These are phyloP conservation scores for Pelobates fuscus DNA, from an alignment of 2,113 vertebrate genomes.

Conservation along the genomic window DNA sequence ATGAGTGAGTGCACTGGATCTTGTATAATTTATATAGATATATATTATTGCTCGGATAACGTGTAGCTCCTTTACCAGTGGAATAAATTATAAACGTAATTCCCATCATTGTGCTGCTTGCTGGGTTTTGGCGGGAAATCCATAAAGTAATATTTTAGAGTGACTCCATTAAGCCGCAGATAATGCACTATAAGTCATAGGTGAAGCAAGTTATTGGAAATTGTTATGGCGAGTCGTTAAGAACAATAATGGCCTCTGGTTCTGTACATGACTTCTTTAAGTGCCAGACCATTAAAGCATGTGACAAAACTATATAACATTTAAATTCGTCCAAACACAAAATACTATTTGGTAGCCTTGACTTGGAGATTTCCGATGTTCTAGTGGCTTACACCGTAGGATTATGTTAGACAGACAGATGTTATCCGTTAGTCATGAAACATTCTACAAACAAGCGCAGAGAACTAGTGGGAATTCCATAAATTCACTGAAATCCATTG, in stretches of 20 bases:
- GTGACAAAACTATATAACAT: slow-evolving; percentile 7
- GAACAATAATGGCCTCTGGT: slow-evolving; percentile 16
- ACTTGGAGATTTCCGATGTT: no score
- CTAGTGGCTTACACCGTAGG: no score
- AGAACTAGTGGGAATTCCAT: no score
- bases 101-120: background rate
- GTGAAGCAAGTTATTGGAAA: slow-evolving; percentile 23
- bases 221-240: slow-evolving; percentile 24
- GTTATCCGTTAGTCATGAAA: no score
- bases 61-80: background rate
- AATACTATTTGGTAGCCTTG: no score
- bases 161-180: slow-evolving; percentile 23
- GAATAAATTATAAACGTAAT: background rate
- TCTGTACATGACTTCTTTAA: slow-evolving; percentile 24
- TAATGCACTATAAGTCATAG: slow-evolving; percentile 26
- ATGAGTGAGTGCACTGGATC: no score
- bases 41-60: no score
- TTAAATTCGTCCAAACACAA: no score
- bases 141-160: slow-evolving; percentile 43
- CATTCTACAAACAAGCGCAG: no score
- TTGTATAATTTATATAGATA: no score
- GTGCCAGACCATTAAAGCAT: slow-evolving; percentile 21
- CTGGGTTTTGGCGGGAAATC: slow-evolving; percentile 42
- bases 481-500: no score
- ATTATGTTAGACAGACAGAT: no score